These are phyloP conservation scores for Stictocephala bisonia DNA, from an alignment of 2,888 invertebrate species.

Conservation along the genomic window DNA sequence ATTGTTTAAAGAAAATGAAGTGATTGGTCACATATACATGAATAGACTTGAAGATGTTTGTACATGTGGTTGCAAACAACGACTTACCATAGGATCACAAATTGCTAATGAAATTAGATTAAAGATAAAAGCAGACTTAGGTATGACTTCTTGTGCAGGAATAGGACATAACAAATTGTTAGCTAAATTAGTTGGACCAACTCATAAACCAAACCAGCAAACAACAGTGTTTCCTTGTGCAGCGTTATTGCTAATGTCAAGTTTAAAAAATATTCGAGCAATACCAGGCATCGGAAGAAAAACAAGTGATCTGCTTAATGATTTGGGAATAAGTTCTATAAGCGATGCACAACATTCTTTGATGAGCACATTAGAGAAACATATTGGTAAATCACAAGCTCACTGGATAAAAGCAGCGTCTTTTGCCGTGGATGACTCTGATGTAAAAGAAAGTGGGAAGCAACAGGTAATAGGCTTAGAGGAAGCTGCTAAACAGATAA, in stretches of 20 bases:
- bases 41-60: slow-evolving; percentile 68
- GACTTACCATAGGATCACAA: slow-evolving; percentile 76
- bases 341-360: slow-evolving; percentile 68
- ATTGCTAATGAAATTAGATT: slow-evolving; percentile 82
- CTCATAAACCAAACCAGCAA: slow-evolving; percentile 82
- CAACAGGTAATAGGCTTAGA: slow-evolving; percentile 85
- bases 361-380: slow-evolving; percentile 64
- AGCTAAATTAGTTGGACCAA: slow-evolving; percentile 74
- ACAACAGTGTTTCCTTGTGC: slow-evolving; percentile 80
- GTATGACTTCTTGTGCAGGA: slow-evolving; percentile 71
- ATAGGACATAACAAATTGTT: slow-evolving; percentile 86
- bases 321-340: slow-evolving; percentile 75
- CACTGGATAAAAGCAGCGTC: slow-evolving; percentile 76
- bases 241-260: slow-evolving; percentile 74
- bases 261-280: slow-evolving; percentile 71
- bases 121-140: slow-evolving; percentile 73
- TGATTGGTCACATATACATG: slow-evolving; percentile 36
- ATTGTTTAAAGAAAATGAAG: neutral
- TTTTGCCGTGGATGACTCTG: slow-evolving; percentile 78
- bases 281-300: slow-evolving; percentile 84
- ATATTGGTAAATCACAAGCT: slow-evolving; percentile 76
- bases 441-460: slow-evolving; percentile 79
- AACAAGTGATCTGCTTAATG: slow-evolving; percentile 73
- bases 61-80: slow-evolving; percentile 78
- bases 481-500: slow-evolving; percentile 80